phyloP scores from a whole-genome alignment of 1,140 invertebrate species.

The Hormaphis cornu region DNA sequence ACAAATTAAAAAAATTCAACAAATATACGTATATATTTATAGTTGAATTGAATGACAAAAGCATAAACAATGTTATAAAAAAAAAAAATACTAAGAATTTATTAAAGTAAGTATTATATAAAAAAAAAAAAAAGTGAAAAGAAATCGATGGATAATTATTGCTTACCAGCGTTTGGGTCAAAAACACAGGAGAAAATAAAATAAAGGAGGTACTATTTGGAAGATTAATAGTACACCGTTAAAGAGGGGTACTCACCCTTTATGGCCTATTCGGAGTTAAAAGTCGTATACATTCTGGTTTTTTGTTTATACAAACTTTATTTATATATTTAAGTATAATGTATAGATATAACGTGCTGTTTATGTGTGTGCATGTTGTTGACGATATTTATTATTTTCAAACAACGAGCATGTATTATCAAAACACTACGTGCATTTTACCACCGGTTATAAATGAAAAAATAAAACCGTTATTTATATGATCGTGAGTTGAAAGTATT shows the following conservation, averaged over 20 bases:
- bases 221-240: not conserved
- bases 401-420: not conserved
- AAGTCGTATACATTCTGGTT: not conserved
- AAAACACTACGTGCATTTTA: no score
- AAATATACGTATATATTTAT: no score
- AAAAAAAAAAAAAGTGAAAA: not conserved
- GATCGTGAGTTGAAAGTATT: no score
- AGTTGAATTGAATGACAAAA: no score
- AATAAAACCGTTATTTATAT: no score
- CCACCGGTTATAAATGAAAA: no score
- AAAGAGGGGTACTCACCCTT: not conserved
- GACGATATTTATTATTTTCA: not conserved
- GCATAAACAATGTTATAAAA: no score
- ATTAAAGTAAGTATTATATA: not conserved
- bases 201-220: not conserved
- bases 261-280: not conserved
- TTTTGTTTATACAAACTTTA: not conserved
- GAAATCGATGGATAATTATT: not conserved
- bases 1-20: no score
- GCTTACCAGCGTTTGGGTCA: not conserved
- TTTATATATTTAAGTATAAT: no score
- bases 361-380: no score
- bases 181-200: not conserved
- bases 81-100: no score
- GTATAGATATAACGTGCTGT: no score